Evolutionary conservation across 2,113 vertebrate genomes (phyloP), one percentile per base, ranked within the genome.

Genomic region (Melozone crissalis): DNA sequence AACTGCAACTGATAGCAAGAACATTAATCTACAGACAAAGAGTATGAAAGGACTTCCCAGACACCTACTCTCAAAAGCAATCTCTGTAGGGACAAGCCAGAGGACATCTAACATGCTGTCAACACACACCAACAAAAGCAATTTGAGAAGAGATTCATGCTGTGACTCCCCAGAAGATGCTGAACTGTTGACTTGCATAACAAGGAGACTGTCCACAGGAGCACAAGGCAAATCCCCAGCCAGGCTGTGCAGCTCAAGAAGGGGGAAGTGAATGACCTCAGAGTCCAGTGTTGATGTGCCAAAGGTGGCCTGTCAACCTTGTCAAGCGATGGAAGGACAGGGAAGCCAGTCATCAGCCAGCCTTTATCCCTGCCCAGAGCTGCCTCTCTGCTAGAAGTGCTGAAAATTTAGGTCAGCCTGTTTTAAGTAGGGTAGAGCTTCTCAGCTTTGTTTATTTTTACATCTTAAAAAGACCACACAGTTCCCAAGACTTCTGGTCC

Each of bases 361-460:
- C 52, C 76, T 90, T 61, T 51, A 81, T 86, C 47, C 59, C 49
- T 85, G 52, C 28, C n/a, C 59, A 92, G 79, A 90, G 81, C 37
- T 78, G 86, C 35, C 46, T 84, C 62, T 68, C 83, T 68, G 80
- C 73, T 89, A 52, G 30, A 84, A 93, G 0, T 67, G 80, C 84
- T 84, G 86, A 74, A 94, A 96, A 96, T 89, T 93, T 95, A 96
- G 94, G 95, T 93, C 95, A 97, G 76, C n/a, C 83, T 89, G 89
- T 89, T 95, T 94, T 87, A 94, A 96, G 86, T 68, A 96, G 93
- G 95, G 93, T 96, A 86, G 80, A 87, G 84, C 80, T 95, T 89
- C 57, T 74, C 94, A 94, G 94, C 76, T 94, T 96, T 96, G 82
- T 96, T 94, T 97, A 93, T 97, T 97, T 96, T 95, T 92, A 91